Base-by-base conservation (phyloP, 2,797 vertebrate species). In the Falco peregrinus region DNA sequence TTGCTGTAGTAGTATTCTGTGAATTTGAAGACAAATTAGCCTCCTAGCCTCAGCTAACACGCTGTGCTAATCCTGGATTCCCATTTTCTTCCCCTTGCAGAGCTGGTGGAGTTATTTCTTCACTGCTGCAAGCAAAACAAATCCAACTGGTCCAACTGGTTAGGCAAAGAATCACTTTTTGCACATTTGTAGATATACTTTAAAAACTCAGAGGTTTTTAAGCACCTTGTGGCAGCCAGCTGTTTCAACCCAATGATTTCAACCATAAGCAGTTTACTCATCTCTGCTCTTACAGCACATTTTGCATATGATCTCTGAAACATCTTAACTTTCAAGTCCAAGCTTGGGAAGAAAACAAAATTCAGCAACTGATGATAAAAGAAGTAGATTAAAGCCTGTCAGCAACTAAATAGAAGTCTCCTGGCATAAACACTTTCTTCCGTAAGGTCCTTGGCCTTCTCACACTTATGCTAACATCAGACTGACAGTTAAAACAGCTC, bases 401-500 rank as follows among this genome's bases (percentile, higher is more conserved):
- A 85, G 41, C 4, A 50, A 43, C 9, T 43, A 69, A 57, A 47
- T 15, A 59, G 16, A 37, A 50, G 11, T 57, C 20, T 79, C 7
- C 33, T 73, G 54, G 7, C 19, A 24, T 41, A 53, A 93, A 61
- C 11, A 28, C 6, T 54, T 91, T 67, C 43, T 74, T 24, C 10
- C 13, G 16, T 14, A 69, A 80, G 10, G 25, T 48, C 21, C 10
- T 64, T 64, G 15, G 29, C 47, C 41, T 78, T 87, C 19, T 81
- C 59, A 71, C 0, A 0, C 25, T 43, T 73, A 35, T 45, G 61
- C 21, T 47, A 28, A 78, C 0, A 1, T 63, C 51, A 70, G n/a
- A 60, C 13, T 47, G n/a, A 67, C 47, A 43, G 26, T 63, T 69
- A 33, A 78, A 67, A 71, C 39, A 84, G 19, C 15, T 87, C 17